Conservation (phyloP, 35 echinoderm and acorn worm species). For the Chiridota heheva region DNA sequence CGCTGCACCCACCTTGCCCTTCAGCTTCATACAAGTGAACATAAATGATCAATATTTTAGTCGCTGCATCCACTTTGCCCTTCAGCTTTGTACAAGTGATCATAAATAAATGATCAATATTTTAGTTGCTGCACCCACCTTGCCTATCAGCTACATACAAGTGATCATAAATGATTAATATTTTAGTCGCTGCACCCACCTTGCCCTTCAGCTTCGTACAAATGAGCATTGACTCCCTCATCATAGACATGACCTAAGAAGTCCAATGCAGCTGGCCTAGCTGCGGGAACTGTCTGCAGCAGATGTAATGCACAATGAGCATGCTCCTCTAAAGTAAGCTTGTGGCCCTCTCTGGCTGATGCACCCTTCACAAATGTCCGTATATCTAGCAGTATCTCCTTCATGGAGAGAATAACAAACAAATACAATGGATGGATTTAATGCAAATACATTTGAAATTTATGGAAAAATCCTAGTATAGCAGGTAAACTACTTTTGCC, state of each 20-base stretch:
- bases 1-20: no score
- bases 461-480: neutral
- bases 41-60: no score
- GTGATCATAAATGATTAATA: no score
- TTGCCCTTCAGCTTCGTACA: conserved; percentile 95
- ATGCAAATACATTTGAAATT: neutral
- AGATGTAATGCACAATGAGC: conserved; percentile 75
- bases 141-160: no score
- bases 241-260: conserved; percentile 94
- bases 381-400: conserved; percentile 79
- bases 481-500: neutral
- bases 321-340: conserved; percentile 93
- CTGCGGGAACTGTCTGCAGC: conserved; percentile 86
- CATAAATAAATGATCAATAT: no score
- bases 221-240: conserved; percentile 92
- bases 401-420: neutral
- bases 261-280: conserved; percentile 82
- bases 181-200: no score
- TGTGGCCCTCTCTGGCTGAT: conserved; percentile 63
- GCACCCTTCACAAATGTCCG: conserved; percentile 91
- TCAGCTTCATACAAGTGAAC: no score
- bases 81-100: conserved; percentile 85
- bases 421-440: neutral
- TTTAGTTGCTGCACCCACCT: no score
- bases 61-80: conserved; percentile 96